phyloP scores from a whole-genome alignment of 1,140 invertebrate genomes.

The Ctenoplectra terminalis region DNA sequence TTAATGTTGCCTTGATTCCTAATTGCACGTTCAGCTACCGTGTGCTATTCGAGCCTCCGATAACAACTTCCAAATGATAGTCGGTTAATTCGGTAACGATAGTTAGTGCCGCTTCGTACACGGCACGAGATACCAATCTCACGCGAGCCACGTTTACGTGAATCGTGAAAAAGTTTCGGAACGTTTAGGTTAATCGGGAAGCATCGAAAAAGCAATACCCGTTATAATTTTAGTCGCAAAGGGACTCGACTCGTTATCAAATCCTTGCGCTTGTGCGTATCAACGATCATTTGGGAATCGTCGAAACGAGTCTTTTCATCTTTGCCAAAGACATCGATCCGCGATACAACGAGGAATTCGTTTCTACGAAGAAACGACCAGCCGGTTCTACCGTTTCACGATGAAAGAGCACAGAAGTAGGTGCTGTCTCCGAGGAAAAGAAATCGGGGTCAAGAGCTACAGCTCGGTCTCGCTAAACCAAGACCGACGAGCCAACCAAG shows the following conservation, averaged over 20 bases:
- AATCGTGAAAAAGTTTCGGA: not conserved
- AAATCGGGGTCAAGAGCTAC: conserved; percentile 44
- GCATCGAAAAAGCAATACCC: too few species aligned
- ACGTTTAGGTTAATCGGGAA: not conserved
- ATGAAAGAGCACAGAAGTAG: not conserved
- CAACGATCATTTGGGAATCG: too few species aligned
- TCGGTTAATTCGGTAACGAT: conserved; percentile 13
- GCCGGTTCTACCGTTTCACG: not conserved
- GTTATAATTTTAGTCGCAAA: not conserved
- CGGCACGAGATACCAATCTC: conserved; percentile 28
- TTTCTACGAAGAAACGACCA: not conserved
- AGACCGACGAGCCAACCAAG: conserved; percentile 7
- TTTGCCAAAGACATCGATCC: not conserved
- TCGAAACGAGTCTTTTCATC: not conserved
- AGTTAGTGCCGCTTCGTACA: conserved; percentile 24
- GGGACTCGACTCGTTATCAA: not conserved
- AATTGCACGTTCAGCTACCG: not conserved
- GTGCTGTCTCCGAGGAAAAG: conserved; percentile 16
- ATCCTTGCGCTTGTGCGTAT: too few species aligned
- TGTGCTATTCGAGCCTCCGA: not conserved
- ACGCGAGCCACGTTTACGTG: not conserved
- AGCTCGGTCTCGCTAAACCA: conserved; percentile 21
- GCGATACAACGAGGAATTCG: not conserved
- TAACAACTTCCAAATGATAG: conserved; percentile 8
- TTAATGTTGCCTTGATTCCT: not conserved